Evolutionary conservation across 1,140 invertebrate species (phyloP), one percentile per base, ranked within the genome.

Genomic region (Plodia interpunctella): DNA sequence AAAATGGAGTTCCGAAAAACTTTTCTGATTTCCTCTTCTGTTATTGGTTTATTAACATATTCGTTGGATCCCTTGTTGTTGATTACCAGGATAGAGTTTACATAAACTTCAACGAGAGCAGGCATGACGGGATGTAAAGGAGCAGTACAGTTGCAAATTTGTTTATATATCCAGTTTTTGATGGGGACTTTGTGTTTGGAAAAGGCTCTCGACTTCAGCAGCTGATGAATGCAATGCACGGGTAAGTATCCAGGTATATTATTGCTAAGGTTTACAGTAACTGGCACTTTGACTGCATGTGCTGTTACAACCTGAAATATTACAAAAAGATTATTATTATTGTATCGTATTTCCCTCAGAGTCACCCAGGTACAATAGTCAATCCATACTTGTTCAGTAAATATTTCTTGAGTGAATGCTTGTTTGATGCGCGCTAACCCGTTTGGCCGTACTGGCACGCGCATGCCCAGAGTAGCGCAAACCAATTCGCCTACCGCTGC

Each of bases 351-450:
- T n/a, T n/a, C n/a, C n/a, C n/a, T n/a, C n/a, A n/a, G n/a, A n/a
- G n/a, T n/a, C n/a, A n/a, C n/a, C n/a, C n/a, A n/a, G n/a, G n/a
- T n/a, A n/a, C n/a, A n/a, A n/a, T n/a, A n/a, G n/a, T 10, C 1
- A 52, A 25, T 20, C 2, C 18, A 17, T 91, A 95, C 94, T 91
- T 98, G 97, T 88, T 99, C 98, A 0, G 97, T 98, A 80, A 99
- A 99, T 66, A 99, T 97, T 80, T 99, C 97, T 75, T 98, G 97
- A 1, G 96, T 99, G 75, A 99, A 99, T 25, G 99, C 97, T 72
- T 97, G 95, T 76, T 98, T 98, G 88, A 99, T 97, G 55, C 96
- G 91, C 0, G 95, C 95, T 65, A 99, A 93, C 75, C 96, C 97
- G 79, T 97, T 98, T 0, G 96, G 95, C 55, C 98, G 91, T 5